Percentiles rank a stretch among this genome's conserved stretches.
These are phyloP conservation scores for Linepithema humile DNA, from an alignment of 1,140 invertebrate genomes.

Conservation along the genomic window DNA sequence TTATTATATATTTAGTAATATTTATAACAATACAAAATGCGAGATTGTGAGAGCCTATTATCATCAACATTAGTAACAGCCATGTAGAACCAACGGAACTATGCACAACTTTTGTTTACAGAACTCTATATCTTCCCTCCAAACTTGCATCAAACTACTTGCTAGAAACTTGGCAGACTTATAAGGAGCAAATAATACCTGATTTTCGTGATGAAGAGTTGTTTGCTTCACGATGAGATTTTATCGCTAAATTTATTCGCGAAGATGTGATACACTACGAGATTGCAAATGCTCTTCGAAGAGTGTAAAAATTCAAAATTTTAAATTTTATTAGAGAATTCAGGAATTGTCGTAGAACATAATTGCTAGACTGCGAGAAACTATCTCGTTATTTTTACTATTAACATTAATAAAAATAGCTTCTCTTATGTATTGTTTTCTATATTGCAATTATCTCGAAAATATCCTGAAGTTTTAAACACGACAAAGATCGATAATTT, in stretches of 20 bases:
- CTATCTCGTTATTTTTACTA: neutral
- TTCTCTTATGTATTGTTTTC: neutral
- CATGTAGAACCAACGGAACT: neutral
- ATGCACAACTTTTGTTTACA: conserved; percentile 41
- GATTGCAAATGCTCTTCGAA: neutral
- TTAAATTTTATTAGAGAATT: neutral
- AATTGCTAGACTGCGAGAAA: neutral
- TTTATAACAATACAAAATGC: neutral
- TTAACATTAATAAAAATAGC: neutral
- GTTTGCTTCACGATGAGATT: neutral
- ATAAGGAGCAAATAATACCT: conserved; percentile 39
- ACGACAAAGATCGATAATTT: neutral
- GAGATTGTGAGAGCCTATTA: conserved; percentile 19
- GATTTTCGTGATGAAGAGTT: conserved; percentile 15
- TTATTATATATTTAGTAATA: neutral
- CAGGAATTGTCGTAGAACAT: neutral
- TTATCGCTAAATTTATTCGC: neutral
- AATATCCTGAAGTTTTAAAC: neutral
- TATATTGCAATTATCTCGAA: neutral
- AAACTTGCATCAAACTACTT: conserved; percentile 30
- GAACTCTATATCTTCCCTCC: conserved; percentile 20
- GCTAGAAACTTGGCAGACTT: conserved; percentile 33
- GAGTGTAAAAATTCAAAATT: neutral
- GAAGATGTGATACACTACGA: neutral
- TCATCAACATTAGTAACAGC: neutral